Conservation (phyloP, 2,888 invertebrate genomes). For the Elegia similella region DNA sequence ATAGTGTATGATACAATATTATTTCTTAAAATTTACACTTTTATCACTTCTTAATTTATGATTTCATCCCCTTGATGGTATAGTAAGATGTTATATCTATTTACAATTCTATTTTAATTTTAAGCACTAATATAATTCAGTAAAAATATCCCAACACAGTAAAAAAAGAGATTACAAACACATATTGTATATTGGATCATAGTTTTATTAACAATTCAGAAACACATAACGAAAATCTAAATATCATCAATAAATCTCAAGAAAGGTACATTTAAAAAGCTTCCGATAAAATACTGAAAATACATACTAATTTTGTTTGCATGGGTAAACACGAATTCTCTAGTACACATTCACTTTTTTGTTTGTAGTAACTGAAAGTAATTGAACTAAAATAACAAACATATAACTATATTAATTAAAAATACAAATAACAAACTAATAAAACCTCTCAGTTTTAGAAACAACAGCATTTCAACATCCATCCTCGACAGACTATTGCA, state of each 20-base stretch:
- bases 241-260: background rate
- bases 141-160: slow-evolving; percentile 19
- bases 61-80: slow-evolving; percentile 34
- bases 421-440: background rate
- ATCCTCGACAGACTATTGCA: background rate
- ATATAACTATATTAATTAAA: background rate
- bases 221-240: background rate
- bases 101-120: slow-evolving; percentile 36
- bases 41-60: slow-evolving; percentile 41
- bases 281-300: too few species aligned
- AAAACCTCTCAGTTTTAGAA: slow-evolving; percentile 7
- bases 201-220: background rate
- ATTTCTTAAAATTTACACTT: slow-evolving; percentile 53
- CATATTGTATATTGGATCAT: background rate
- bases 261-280: background rate
- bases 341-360: background rate
- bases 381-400: slow-evolving; percentile 2
- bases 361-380: background rate
- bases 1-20: slow-evolving; percentile 59
- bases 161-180: slow-evolving; percentile 1
- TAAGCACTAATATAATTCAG: slow-evolving; percentile 27
- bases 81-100: slow-evolving; percentile 37
- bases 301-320: too few species aligned
- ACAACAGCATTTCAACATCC: background rate
- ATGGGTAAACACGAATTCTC: background rate